phyloP scores from a whole-genome alignment of 1,140 invertebrate species.

The Mercenaria mercenaria region DNA sequence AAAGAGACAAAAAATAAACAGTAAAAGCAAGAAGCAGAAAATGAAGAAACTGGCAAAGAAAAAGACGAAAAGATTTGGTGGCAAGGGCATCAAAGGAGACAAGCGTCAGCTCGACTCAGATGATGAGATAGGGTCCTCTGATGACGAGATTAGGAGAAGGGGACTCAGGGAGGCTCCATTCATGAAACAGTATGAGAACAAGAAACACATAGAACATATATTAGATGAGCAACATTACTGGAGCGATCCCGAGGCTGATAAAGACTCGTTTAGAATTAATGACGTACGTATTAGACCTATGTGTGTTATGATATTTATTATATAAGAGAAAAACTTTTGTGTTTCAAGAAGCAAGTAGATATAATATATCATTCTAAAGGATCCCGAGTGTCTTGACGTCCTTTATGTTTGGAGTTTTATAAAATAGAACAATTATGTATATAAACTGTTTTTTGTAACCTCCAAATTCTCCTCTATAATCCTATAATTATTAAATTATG shows the following conservation, averaged over 20 bases:
- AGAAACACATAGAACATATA: constrained; percentile 59
- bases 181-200: constrained; percentile 55
- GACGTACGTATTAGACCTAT: constrained; percentile 47
- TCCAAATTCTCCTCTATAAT: no score
- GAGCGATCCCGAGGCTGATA: constrained; percentile 57
- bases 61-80: background rate
- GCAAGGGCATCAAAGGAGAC: background rate
- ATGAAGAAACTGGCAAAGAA: constrained; percentile 53
- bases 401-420: no score
- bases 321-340: no score
- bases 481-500: no score
- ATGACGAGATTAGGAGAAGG: constrained; percentile 19
- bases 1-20: constrained; percentile 30
- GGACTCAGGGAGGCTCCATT: constrained; percentile 46
- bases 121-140: background rate
- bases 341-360: no score
- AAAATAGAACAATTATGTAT: no score
- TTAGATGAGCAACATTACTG: constrained; percentile 62
- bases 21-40: constrained; percentile 35
- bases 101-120: background rate
- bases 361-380: no score
- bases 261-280: background rate
- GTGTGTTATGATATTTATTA: no score
- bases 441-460: no score
- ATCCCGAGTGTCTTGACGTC: no score